A percentile compares a stretch with the other conserved stretches of the same genome.
Evolutionary conservation across 2,888 invertebrate genomes (phyloP).

Genomic region (Trissolcus brochymenae): DNA sequence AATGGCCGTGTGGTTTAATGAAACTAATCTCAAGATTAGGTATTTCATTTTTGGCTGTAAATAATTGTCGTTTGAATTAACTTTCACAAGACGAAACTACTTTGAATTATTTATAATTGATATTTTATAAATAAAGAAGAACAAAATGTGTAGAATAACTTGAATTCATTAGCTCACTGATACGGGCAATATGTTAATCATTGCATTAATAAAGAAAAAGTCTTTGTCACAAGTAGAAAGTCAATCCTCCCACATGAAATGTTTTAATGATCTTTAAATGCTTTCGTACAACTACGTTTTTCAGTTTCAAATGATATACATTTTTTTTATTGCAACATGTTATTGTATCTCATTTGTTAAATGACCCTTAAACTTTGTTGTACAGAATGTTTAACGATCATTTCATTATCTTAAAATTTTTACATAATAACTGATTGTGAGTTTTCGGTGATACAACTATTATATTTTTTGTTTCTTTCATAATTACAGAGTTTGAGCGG

Average conservation of each 20-base stretch:
- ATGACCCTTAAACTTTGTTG: no score
- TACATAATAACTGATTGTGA: neutral
- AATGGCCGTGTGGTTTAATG: slow-evolving; percentile 33
- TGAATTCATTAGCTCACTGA: neutral
- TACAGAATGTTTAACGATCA: neutral
- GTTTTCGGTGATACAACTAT: neutral
- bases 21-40: slow-evolving; percentile 15
- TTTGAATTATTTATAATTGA: no score
- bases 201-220: slow-evolving; percentile 26
- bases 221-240: slow-evolving; percentile 35
- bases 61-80: neutral
- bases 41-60: neutral
- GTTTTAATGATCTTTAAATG: slow-evolving; percentile 32
- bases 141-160: neutral
- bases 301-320: neutral
- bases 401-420: neutral
- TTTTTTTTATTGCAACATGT: neutral
- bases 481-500: slow-evolving; percentile 89
- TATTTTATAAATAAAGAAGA: no score
- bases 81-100: neutral
- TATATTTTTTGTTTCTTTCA: neutral
- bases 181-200: slow-evolving; percentile 9
- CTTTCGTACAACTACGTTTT: slow-evolving; percentile 19
- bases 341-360: neutral
- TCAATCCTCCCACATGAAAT: slow-evolving; percentile 34